Conservation (phyloP, 2,797 vertebrate genomes). For the Bovichtus variegatus region DNA sequence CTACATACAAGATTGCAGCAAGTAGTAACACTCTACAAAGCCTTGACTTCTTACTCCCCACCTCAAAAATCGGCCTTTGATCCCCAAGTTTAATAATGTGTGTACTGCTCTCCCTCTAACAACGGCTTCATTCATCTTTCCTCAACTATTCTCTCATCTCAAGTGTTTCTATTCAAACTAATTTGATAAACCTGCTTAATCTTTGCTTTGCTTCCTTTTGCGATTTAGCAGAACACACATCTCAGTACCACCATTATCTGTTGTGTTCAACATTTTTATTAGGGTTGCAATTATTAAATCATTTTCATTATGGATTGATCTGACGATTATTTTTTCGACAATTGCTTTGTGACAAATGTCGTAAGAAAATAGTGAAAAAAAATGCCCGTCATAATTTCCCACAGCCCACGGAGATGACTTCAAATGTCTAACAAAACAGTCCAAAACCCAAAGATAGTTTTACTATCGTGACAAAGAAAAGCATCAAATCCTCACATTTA, state of each 20-base stretch:
- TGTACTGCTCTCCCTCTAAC: conserved; percentile 1
- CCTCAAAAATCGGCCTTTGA: conserved; percentile 9
- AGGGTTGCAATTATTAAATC: not conserved
- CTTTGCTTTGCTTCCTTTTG: not conserved
- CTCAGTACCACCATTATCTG: not conserved
- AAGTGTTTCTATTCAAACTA: not conserved
- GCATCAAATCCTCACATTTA: not conserved
- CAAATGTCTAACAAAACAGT: too few species aligned
- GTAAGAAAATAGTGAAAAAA: not conserved
- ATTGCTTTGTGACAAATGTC: not conserved
- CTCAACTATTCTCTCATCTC: not conserved
- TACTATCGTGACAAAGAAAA: not conserved
- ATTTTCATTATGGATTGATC: not conserved
- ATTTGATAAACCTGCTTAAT: not conserved
- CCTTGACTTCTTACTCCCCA: not conserved
- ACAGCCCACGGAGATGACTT: not conserved
- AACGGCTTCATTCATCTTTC: not conserved
- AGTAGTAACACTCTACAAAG: not conserved
- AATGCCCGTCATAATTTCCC: not conserved
- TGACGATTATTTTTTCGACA: not conserved
- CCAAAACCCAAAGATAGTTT: not conserved
- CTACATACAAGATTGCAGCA: conserved; percentile 6
- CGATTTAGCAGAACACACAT: not conserved
- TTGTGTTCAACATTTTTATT: not conserved
- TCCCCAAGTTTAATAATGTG: not conserved